Conservation (phyloP, 2,113 vertebrate species). For the Maccullochella peelii region DNA sequence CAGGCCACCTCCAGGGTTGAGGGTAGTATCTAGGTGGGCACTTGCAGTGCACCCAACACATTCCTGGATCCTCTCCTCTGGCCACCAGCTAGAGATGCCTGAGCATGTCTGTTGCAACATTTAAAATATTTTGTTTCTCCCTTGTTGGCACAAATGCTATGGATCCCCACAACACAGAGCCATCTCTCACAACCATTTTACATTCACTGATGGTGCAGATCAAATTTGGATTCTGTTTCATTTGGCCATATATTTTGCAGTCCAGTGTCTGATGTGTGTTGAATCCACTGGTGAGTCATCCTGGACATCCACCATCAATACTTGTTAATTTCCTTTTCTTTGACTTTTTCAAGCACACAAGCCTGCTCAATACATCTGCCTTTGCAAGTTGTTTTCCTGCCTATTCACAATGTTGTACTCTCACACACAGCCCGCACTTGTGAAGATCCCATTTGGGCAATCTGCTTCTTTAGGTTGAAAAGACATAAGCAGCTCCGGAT, state of each 20-base stretch:
- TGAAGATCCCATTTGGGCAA: neutral
- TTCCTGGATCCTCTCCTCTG: neutral
- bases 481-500: neutral
- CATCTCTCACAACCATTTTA: neutral
- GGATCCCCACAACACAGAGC: neutral
- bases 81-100: neutral
- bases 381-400: neutral
- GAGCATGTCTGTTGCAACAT: neutral
- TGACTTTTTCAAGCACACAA: neutral
- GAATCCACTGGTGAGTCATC: neutral
- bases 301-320: constrained; percentile 15
- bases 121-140: neutral
- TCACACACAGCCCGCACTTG: neutral
- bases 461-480: neutral
- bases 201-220: neutral
- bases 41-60: neutral
- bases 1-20: neutral
- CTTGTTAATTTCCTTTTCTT: constrained; percentile 1
- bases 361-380: neutral
- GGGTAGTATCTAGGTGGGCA: neutral
- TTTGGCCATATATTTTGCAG: neutral
- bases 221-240: neutral
- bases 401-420: neutral
- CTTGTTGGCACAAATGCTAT: neutral
- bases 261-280: neutral